Evolutionary conservation across 2,888 invertebrate species (phyloP), one percentile per base, ranked within the genome.

Genomic region (Dinocampus coccinellae): DNA sequence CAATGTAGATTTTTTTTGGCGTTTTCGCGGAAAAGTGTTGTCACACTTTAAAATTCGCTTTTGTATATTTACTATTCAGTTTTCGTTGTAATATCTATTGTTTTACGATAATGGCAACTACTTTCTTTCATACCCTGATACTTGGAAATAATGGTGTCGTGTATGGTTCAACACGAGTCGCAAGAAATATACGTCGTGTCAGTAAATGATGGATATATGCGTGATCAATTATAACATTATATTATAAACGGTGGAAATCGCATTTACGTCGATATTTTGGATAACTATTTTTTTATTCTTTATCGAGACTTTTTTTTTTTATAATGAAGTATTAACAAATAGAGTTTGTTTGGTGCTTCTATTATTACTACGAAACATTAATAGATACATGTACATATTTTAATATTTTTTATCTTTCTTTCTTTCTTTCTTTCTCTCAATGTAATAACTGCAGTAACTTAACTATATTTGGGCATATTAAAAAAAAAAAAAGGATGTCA

Each of bases 121-220:
- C 22, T 26, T 26, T 58, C 47, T 29, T n/a, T 26, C 33, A 11
- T 67, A 67, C 67, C 67, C 67, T 67, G 67, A 67, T 67, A 58
- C 58, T 58, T 58, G 58, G 22, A 61, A 58, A 67, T 33, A 58
- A 16, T 20, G 42, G 57, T 33, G 1, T 11, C 36, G 22, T 26
- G 36, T 26, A 36, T 55, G 36, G 47, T 26, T 3, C 16, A 55
- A 24, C 20, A 58, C 16, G 58, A 58, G 26, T 42, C 26, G n/a
- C 42, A 39, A 65, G 55, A 42, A 47, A 47, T 16, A 42, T 20
- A 29, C 22, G 16, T 16, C 26, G 10, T 24, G 24, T 3, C 11
- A 39, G 20, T 55, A 9, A 39, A 13, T 57, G 1, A n/a, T 42
- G 20, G 7, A 47, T 47, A n/a, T 55, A 24, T 6, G n/a, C 11